Evolutionary conservation across 2,888 invertebrate species (phyloP).

Genomic region (Mimachlamys varia): DNA sequence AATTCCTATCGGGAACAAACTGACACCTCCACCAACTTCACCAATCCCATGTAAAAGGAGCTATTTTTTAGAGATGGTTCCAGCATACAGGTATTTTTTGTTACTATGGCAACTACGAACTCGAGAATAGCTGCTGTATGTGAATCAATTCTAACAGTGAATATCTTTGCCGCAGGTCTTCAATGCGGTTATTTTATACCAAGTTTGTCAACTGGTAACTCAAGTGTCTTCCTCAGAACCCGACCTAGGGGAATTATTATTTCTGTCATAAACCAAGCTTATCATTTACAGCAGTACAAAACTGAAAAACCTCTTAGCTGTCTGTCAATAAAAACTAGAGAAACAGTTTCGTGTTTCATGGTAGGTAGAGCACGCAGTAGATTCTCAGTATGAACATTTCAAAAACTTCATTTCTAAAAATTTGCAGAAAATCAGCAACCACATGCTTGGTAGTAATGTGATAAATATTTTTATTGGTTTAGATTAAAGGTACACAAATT

Average conservation of each 20-base stretch:
- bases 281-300: neutral
- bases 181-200: neutral
- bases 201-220: neutral
- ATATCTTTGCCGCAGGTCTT: neutral
- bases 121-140: neutral
- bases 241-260: neutral
- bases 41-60: neutral
- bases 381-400: too few species aligned
- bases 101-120: neutral
- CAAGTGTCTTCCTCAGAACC: neutral
- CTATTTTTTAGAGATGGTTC: neutral
- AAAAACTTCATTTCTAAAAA: too few species aligned
- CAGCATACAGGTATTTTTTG: neutral
- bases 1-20: neutral
- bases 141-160: neutral
- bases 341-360: too few species aligned
- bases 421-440: too few species aligned
- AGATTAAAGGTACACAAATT: too few species aligned
- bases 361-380: too few species aligned
- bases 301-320: too few species aligned
- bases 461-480: too few species aligned
- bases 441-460: too few species aligned
- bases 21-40: neutral
- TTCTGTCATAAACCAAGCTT: neutral
- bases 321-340: too few species aligned